Percentiles rank a stretch among this genome's conserved stretches.
These are phyloP conservation scores for Aphidius ervi DNA, from an alignment of 1,140 invertebrate species.

Conservation along the genomic window DNA sequence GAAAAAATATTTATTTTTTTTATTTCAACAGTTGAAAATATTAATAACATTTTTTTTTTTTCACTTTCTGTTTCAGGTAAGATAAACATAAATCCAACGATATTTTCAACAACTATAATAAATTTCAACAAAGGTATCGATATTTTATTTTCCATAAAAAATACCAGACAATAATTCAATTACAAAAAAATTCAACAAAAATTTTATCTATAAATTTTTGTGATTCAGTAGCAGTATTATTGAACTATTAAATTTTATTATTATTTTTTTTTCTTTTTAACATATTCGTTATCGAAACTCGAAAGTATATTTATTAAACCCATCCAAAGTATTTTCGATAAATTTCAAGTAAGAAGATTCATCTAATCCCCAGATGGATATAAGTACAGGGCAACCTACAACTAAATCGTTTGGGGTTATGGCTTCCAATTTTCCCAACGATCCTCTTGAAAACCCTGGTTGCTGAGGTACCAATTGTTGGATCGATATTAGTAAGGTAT, in stretches of 20 bases:
- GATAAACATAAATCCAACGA: not conserved
- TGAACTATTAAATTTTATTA: too few species aligned
- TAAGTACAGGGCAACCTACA: conserved; percentile 12
- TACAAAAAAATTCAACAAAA: too few species aligned
- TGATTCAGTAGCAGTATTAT: too few species aligned
- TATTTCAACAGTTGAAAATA: not conserved
- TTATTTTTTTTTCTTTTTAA: too few species aligned
- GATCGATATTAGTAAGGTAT: conserved; percentile 8
- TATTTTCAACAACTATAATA: too few species aligned
- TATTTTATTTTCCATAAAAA: too few species aligned
- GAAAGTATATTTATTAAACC: not conserved
- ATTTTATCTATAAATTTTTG: too few species aligned
- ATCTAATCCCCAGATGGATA: conserved; percentile 14
- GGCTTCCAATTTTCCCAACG: conserved; percentile 26
- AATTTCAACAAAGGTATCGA: too few species aligned
- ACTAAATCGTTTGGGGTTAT: conserved; percentile 24
- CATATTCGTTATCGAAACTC: not conserved
- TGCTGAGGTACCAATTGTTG: conserved; percentile 8
- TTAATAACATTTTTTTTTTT: not conserved
- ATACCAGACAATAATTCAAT: too few species aligned
- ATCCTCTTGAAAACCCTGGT: conserved; percentile 6
- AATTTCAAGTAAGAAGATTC: conserved; percentile 1
- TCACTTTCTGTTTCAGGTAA: conserved; percentile 33
- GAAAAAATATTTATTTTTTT: conserved; percentile 1
- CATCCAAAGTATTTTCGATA: conserved; percentile 16